Evolutionary conservation across 1,140 invertebrate genomes (phyloP).

Genomic region (Lucilia cuprina): DNA sequence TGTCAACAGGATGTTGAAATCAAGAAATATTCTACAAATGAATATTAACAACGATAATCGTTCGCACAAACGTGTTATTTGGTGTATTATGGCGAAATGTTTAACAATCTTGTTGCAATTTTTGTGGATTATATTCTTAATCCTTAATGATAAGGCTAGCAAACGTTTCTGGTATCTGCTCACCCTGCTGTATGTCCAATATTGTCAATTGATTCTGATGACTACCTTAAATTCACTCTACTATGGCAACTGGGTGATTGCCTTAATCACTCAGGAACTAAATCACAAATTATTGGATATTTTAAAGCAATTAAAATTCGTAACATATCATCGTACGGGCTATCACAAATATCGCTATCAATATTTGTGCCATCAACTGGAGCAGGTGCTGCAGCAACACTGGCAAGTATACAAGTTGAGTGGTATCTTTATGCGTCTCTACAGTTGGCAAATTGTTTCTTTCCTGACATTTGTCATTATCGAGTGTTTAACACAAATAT

Average conservation of each 20-base stretch:
- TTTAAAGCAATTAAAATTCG: background rate
- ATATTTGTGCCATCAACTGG: background rate
- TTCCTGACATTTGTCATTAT: slow-evolving; percentile 33
- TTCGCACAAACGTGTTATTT: background rate
- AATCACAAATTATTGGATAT: background rate
- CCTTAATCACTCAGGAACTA: background rate
- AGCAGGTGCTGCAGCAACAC: background rate
- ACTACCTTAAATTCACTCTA: slow-evolving; percentile 27
- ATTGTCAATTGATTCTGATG: slow-evolving; percentile 33
- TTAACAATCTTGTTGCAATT: slow-evolving; percentile 18
- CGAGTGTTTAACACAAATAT: slow-evolving; percentile 36
- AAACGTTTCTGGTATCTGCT: background rate
- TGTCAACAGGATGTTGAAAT: slow-evolving; percentile 16
- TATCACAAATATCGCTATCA: no score
- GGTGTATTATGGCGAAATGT: background rate
- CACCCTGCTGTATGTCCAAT: slow-evolving; percentile 17
- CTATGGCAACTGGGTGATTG: background rate
- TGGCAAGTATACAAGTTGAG: background rate
- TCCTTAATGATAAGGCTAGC: background rate
- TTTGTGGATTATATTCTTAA: slow-evolving; percentile 26
- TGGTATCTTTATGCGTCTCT: background rate
- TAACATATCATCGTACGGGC: slow-evolving; percentile 6
- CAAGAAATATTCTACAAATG: background rate
- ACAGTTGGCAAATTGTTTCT: slow-evolving; percentile 5
- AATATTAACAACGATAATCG: background rate